phyloP scores from a whole-genome alignment of 1,140 invertebrate genomes.

The Neuroterus valhalla region DNA sequence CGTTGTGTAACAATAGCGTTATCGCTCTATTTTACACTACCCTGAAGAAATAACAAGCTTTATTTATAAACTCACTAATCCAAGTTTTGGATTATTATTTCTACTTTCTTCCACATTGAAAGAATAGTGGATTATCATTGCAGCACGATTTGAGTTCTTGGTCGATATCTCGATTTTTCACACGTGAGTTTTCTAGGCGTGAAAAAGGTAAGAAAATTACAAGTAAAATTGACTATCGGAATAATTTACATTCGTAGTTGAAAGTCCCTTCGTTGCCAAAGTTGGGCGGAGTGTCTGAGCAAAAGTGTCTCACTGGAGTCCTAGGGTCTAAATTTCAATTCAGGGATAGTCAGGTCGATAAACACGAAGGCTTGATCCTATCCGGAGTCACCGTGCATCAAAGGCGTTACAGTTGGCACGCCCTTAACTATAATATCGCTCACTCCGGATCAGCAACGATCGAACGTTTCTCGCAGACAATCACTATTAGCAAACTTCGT shows the following conservation, averaged over 20 bases:
- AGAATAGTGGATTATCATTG: not conserved
- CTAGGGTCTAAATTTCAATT: conserved; percentile 9
- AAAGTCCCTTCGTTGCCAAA: conserved; percentile 11
- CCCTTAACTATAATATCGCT: conserved; percentile 21
- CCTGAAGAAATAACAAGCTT: not conserved
- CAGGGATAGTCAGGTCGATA: not conserved
- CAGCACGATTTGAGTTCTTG: too few species aligned
- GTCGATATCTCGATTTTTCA: too few species aligned
- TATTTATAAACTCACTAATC: not conserved
- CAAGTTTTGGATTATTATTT: not conserved
- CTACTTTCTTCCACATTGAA: not conserved
- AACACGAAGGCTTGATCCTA: conserved; percentile 26
- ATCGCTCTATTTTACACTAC: too few species aligned
- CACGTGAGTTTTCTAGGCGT: not conserved
- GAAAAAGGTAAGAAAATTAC: not conserved
- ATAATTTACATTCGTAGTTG: conserved; percentile 22
- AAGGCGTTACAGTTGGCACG: conserved; percentile 20
- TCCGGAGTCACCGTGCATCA: conserved; percentile 21
- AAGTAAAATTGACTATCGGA: conserved; percentile 25
- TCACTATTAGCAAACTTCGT: conserved; percentile 51
- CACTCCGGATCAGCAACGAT: conserved; percentile 5
- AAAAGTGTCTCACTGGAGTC: conserved; percentile 13
- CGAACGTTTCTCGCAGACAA: conserved; percentile 35
- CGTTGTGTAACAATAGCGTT: too few species aligned
- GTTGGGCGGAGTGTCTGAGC: conserved; percentile 3